Evolutionary conservation across 2,888 invertebrate species (phyloP).

Genomic region (Sphaerophoria rueppellii): DNA sequence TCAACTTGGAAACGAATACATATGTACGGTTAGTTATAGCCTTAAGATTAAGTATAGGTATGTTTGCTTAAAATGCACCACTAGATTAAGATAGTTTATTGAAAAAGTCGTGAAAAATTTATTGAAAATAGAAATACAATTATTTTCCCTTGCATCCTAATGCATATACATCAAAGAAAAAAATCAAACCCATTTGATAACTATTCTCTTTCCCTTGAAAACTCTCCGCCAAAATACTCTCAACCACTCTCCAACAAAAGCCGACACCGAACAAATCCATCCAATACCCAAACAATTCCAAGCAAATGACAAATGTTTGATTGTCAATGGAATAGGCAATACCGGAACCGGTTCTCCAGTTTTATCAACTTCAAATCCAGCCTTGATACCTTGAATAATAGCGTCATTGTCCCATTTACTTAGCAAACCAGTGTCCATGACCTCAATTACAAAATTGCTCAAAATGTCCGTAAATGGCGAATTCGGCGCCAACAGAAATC

Average conservation of each 20-base stretch:
- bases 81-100: too few relatives aligned
- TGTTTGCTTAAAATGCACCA: too few relatives aligned
- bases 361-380: slow-evolving; percentile 24
- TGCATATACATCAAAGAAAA: too few relatives aligned
- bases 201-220: too few relatives aligned
- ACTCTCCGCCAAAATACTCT: neutral
- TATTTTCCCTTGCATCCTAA: too few relatives aligned
- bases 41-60: too few relatives aligned
- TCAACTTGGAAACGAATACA: too few relatives aligned
- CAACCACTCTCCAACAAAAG: slow-evolving; percentile 4
- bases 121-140: too few relatives aligned
- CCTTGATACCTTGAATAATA: neutral
- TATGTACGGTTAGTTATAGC: too few relatives aligned
- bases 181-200: too few relatives aligned
- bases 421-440: slow-evolving; percentile 15
- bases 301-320: slow-evolving; percentile 9
- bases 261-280: neutral
- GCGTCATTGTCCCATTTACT: slow-evolving; percentile 16
- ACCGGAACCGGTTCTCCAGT: neutral
- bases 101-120: too few relatives aligned
- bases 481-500: slow-evolving; percentile 6
- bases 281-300: slow-evolving; percentile 24
- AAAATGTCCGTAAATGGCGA: slow-evolving; percentile 19
- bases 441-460: slow-evolving; percentile 11
- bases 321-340: slow-evolving; percentile 6